Base-by-base conservation (phyloP, 2,797 vertebrate genomes). In the Champsocephalus esox region DNA sequence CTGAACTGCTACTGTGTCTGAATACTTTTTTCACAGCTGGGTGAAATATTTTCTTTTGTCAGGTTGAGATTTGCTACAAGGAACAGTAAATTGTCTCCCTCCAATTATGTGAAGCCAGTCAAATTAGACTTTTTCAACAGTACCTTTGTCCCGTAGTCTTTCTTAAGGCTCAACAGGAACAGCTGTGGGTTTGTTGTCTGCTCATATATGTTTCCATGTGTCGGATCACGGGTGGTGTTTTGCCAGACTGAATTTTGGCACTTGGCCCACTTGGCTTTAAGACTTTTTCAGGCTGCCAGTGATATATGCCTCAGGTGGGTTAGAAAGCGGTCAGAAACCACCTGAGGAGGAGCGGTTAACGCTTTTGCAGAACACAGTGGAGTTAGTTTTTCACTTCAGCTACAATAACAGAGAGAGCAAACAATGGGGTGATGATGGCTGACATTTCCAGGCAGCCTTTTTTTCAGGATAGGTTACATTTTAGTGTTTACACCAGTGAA, bases 211-310 rank as follows among this genome's bases (percentile, higher is more conserved):
- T 70, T 54, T 80, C 21, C 75, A 12, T 56, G 12, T 67, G 66
- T 61, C 74, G 74, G 82, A 63, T 65, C 66, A 79, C 85, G 72
- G 58, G 74, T 65, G 73, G 52, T 71, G 78, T 28, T 58, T 68
- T 21, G 43, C 66, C 57, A 44, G 67, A 60, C 78, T 74, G 78
- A 70, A 51, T 80, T 73, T 73, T 90, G 83, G 88, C 87, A 55
- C 5, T 10, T 16, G 44, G 77, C 87, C 79, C 65, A 44, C 34
- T 38, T 69, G 63, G 66, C 58, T 74, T 80, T 73, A 62, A 63
- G 67, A 73, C 72, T 46, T 34, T 62, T 68, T 63, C 63, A 73
- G 43, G 13, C 64, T 82, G 65, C 75, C 81, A 68, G 54, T 52
- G 76, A 65, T 72, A 64, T 44, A 60, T 85, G 66, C 81, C 68